Percentiles rank a stretch among this genome's conserved stretches.
phyloP scores from a whole-genome alignment of 2,888 invertebrate species.

The Drosophila algonquin region DNA sequence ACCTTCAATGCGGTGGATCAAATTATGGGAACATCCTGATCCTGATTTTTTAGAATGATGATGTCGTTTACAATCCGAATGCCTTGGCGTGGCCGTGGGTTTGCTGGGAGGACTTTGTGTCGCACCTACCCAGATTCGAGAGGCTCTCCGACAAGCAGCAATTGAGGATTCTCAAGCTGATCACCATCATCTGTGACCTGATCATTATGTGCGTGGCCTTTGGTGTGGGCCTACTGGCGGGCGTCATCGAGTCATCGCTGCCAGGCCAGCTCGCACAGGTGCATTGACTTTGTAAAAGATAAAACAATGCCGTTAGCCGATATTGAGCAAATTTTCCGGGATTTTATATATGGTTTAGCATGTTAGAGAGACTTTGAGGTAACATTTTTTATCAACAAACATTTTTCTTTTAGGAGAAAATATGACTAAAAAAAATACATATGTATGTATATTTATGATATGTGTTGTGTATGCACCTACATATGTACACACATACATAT shows the following conservation, averaged over 20 bases:
- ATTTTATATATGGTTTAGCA: too few relatives aligned
- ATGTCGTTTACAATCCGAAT: conserved; percentile 90
- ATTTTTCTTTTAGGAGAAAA: too few relatives aligned
- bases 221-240: conserved; percentile 90
- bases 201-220: conserved; percentile 91
- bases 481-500: too few relatives aligned
- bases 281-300: too few relatives aligned
- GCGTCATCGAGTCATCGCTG: conserved; percentile 93
- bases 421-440: too few relatives aligned
- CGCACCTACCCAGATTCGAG: conserved; percentile 89
- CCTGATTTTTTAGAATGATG: conserved; percentile 86
- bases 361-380: too few relatives aligned
- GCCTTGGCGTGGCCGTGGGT: conserved; percentile 94
- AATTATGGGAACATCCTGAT: background rate
- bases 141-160: conserved; percentile 89
- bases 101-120: conserved; percentile 94
- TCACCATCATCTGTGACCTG: conserved; percentile 89
- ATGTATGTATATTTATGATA: too few relatives aligned
- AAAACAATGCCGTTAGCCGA: too few relatives aligned
- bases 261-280: conserved; percentile 18
- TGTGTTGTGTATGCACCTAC: too few relatives aligned
- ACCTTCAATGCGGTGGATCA: background rate
- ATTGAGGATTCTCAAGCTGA: conserved; percentile 85
- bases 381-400: too few relatives aligned
- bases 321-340: too few relatives aligned